Conservation (phyloP, 2,888 invertebrate genomes). For the Troilus luridus region DNA sequence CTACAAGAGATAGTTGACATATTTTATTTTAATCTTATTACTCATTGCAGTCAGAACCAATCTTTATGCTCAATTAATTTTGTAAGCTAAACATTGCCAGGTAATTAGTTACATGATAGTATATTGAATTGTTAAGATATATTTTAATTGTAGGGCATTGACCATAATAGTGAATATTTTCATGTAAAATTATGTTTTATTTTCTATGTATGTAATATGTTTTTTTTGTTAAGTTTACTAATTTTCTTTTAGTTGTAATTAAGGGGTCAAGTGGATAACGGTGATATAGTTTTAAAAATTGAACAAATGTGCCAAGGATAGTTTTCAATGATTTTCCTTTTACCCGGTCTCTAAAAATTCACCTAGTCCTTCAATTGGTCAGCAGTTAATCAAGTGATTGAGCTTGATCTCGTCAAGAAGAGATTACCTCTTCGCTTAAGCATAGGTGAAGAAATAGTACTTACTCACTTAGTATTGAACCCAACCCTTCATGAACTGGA, state of each 20-base stretch:
- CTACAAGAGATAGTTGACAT: conserved; percentile 50
- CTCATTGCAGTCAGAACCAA: conserved; percentile 16
- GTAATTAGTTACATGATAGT: conserved; percentile 21
- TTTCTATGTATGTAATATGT: neutral
- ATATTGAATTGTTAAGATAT: conserved; percentile 25
- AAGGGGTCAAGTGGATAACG: neutral
- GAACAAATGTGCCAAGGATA: neutral
- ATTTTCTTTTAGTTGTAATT: neutral
- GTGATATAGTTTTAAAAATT: neutral
- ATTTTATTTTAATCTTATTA: neutral
- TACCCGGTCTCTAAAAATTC: neutral
- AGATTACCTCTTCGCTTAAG: neutral
- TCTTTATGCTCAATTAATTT: conserved; percentile 36
- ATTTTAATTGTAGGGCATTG: neutral
- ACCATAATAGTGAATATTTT: neutral
- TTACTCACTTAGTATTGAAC: neutral
- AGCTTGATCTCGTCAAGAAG: neutral
- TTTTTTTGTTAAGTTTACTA: neutral
- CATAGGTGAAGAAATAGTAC: neutral
- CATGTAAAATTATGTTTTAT: neutral
- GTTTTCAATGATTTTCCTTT: neutral
- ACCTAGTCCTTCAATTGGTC: neutral
- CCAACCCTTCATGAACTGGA: neutral
- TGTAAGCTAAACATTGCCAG: conserved; percentile 21
- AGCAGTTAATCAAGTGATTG: neutral